These are phyloP conservation scores for Lasioglossum pauxillum DNA, from an alignment of 2,888 invertebrate genomes.

Conservation along the genomic window DNA sequence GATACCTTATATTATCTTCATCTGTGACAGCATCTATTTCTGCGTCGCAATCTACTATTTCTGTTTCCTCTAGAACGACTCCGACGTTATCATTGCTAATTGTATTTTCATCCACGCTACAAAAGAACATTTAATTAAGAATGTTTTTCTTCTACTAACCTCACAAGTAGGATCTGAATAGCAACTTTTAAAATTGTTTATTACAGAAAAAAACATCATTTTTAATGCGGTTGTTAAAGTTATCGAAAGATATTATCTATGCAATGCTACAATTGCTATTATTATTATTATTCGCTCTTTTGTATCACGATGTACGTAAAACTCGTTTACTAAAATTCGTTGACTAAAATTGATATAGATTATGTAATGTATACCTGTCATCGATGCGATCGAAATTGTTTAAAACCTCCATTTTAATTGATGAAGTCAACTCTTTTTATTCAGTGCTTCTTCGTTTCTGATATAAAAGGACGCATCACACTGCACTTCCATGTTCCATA, in stretches of 20 bases:
- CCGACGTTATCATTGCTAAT: constrained; percentile 64
- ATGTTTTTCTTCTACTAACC: constrained; percentile 30
- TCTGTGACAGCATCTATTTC: constrained; percentile 65
- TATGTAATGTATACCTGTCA: constrained; percentile 56
- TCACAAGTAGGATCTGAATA: not conserved
- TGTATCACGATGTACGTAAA: not conserved
- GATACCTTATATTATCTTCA: constrained; percentile 72
- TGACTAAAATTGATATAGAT: not conserved
- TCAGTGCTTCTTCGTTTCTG: not conserved
- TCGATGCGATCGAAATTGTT: constrained; percentile 57
- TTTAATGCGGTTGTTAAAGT: not conserved
- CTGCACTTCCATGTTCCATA: constrained; percentile 21
- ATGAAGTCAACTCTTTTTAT: not conserved
- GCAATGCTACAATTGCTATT: not conserved
- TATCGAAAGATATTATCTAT: not conserved
- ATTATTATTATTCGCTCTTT: not conserved
- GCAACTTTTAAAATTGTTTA: not conserved
- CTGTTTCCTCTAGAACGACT: constrained; percentile 72
- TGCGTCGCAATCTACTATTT: constrained; percentile 71
- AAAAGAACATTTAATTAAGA: constrained; percentile 27
- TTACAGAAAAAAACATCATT: not conserved
- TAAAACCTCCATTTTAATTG: constrained; percentile 62
- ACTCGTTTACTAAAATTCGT: not conserved
- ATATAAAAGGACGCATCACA: constrained; percentile 7
- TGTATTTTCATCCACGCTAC: constrained; percentile 64